Evolutionary conservation across 2,888 invertebrate species (phyloP), one percentile per base, ranked within the genome.

Genomic region (Hemithea aestivaria): DNA sequence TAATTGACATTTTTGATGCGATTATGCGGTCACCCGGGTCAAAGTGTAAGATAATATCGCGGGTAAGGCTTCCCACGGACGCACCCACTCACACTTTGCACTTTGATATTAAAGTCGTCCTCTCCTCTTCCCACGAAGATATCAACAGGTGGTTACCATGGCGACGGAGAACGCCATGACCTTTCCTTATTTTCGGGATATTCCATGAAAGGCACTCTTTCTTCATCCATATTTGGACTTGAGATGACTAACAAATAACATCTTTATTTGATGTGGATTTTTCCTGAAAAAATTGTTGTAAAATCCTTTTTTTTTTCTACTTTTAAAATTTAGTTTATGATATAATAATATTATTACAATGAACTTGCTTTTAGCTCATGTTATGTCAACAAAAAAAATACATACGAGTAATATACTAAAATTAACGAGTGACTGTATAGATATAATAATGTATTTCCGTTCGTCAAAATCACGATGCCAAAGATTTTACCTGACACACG

Each of bases 91-190:
- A 55, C 48, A 24, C 45, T 45, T 44, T 60, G 60, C 62, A 66
- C 74, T 73, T 60, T 76, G 78, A 70, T 75, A 75, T 80, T 79
- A 70, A 45, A n/a, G n/a, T n/a, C n/a, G 20, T 7, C 20, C 35
- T 25, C 23, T 38, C 32, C 26, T 35, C 45, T 33, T 44, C 21
- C 39, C 35, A 38, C 35, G 27, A 23, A 40, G 46, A 52, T 58
- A 72, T 73, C 75, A 77, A 78, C 82, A 75, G 68, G 67, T 71
- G 56, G 75, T 81, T 58, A 47, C 65, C 64, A 77, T 78, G 65
- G 62, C 56, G 62, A 84, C 81, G 57, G 38, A 37, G 54, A 58
- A 58, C 53, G 48, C 51, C 56, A 47, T 66, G 66, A 73, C 76
- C 73, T 75, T 78, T 73, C 61, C 70, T 61, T 56, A 29, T 49